Evolutionary conservation across 2,113 vertebrate species (phyloP).

Genomic region (Glareola pratincola): DNA sequence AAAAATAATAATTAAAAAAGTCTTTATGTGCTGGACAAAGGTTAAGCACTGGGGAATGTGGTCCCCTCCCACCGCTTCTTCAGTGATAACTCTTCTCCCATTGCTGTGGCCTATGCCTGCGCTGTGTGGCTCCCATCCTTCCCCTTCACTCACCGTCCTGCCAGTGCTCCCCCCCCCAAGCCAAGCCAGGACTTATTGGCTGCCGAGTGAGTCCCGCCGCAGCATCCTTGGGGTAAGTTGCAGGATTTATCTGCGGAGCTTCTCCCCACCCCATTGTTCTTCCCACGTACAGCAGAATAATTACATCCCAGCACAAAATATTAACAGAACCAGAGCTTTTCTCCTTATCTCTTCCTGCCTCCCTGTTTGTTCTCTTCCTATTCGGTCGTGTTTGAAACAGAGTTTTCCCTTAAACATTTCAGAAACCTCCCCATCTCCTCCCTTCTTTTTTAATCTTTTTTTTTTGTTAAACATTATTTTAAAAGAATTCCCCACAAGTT

Average conservation of each 20-base stretch:
- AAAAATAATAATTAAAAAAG: neutral
- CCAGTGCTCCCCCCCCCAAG: neutral
- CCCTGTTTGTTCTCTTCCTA: neutral
- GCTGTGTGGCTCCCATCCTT: neutral
- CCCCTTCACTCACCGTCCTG: accelerated
- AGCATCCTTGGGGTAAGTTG: neutral
- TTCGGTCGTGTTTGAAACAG: neutral
- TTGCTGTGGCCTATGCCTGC: accelerated
- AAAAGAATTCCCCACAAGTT: neutral
- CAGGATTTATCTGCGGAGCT: neutral
- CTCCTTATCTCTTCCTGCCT: neutral
- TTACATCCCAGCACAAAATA: neutral
- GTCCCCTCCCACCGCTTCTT: accelerated
- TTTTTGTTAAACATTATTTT: neutral
- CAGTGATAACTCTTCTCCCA: neutral
- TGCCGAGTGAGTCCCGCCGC: accelerated
- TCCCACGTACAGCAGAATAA: neutral
- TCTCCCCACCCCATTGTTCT: neutral
- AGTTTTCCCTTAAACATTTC: neutral
- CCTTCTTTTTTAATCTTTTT: neutral
- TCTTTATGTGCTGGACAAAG: neutral
- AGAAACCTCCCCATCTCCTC: neutral
- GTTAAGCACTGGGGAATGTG: neutral
- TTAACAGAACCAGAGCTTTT: neutral
- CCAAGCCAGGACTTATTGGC: accelerated